Evolutionary conservation across 2,797 vertebrate species (phyloP), one percentile per base, ranked within the genome.

Genomic region (Epinephelus coioides): DNA sequence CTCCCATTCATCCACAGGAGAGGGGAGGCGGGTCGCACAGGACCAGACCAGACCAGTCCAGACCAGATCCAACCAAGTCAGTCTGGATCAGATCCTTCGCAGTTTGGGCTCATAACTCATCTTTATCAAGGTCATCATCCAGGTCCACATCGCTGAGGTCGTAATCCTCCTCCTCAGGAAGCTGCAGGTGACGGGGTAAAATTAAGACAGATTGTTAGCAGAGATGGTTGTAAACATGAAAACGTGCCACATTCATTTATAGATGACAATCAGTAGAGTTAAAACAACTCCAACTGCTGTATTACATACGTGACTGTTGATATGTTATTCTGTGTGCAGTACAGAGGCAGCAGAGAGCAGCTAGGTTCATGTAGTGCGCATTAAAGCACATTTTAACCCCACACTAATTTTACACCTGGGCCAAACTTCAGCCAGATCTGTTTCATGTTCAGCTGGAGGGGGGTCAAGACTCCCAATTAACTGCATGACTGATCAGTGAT

Each of bases 91-190:
- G 81, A 78, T 80, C 83, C 73, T 21, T 4, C 17, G 60, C 64
- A 0, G 25, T 60, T 60, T 40, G 67, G 81, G 81, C 93, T 99
- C 96, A 99, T 94, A 99, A 93, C 92, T 99, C 98, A 0, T 96
- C 96, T 78, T 96, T 98, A 7, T 78, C 94, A 63, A 96, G 77
- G 83, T 98, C 97, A 5, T 98, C 97, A 15, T 98, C 98, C 19
- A 99, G 94, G 76, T 99, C 97, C 66, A 99, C 93, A 1, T 99
- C 98, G 2, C 97, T 99, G 87, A 99, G 96, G 92, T 99, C 98
- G 30, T 98, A 97, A 18, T 99, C 97, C 0, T 99, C 98, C 94
- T 99, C 98, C 83, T 92, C 92, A 0, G 98, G 98, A 87, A 99
- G 97, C 98, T 99, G 94, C 18, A 38, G 51, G 40, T 30, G 50